phyloP scores from a whole-genome alignment of 2,113 vertebrate species.

The Alouatta palliata region DNA sequence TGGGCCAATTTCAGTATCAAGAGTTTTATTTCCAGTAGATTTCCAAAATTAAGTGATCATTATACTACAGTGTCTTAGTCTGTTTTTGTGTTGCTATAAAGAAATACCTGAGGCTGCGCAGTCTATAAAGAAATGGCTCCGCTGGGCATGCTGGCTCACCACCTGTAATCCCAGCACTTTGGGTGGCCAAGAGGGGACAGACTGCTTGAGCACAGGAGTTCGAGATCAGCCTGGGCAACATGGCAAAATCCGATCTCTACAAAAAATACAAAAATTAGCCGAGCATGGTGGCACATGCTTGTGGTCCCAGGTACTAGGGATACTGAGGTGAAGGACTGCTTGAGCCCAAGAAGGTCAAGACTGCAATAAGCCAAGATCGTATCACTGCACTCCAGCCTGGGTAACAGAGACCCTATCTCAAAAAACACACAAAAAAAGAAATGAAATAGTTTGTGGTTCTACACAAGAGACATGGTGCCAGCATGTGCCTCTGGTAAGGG shows the following conservation, averaged over 20 bases:
- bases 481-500: neutral
- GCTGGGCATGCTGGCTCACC: neutral
- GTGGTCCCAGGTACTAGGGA: neutral
- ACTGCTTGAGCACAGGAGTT: neutral
- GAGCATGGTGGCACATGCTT: neutral
- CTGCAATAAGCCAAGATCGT: neutral
- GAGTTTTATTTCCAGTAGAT: neutral
- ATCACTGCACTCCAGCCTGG: neutral
- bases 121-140: neutral
- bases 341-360: neutral
- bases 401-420: neutral
- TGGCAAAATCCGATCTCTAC: neutral
- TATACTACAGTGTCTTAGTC: neutral
- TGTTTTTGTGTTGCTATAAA: neutral
- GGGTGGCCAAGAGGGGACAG: no score
- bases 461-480: neutral
- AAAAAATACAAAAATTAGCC: neutral
- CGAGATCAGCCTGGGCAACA: neutral
- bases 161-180: no score
- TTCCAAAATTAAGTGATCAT: conserved; percentile 31
- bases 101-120: neutral
- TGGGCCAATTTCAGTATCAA: neutral
- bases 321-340: neutral
- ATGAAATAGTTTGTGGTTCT: neutral
- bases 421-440: neutral